Evolutionary conservation across 2,888 invertebrate species (phyloP), one percentile per base, ranked within the genome.

Genomic region (Diarsia mendica): DNA sequence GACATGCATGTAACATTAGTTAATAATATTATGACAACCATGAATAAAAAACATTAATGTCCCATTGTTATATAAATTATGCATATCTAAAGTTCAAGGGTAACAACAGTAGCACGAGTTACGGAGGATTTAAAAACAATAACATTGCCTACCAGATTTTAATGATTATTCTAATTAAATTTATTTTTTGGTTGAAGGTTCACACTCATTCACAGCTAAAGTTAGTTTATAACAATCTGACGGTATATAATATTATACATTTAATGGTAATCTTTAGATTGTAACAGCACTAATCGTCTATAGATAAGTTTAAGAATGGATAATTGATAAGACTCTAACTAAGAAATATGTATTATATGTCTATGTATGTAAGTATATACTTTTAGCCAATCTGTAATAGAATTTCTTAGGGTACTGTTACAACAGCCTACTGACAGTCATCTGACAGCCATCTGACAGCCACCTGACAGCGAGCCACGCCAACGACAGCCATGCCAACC

Each of bases 51-150:
- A 15, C 48, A 28, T 48, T 68, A 2, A 13, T 60, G 51, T 46
- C 28, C 55, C 39, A 75, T 64, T 75, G 75, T 75, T 75, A 44
- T 58, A 28, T 33, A 51, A 23, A 61, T 6, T 13, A 33, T 68
- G 10, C 13, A 23, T 33, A 5, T n/a, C 48, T 28, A 6, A 64
- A 48, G 49, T 60, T 60, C 78, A 75, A 58, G 58, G 49, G 10
- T 28, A 44, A 76, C 46, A 44, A 76, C 48, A 20, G 11, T 64
- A 8, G 15, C 4, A 8, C 15, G 13, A 48, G 9, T 18, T n/a
- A 15, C 20, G 20, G 11, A 73, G 23, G n/a, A 15, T 5, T 13
- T 5, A 0, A 10, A 72, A 39, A 8, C 10, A 28, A 15, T 15
- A 33, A 48, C 20, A 46, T 15, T 20, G 15, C 20, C 18, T 46